Evolutionary conservation across 2,797 vertebrate genomes (phyloP).

Genomic region (Molossus alvarezi): DNA sequence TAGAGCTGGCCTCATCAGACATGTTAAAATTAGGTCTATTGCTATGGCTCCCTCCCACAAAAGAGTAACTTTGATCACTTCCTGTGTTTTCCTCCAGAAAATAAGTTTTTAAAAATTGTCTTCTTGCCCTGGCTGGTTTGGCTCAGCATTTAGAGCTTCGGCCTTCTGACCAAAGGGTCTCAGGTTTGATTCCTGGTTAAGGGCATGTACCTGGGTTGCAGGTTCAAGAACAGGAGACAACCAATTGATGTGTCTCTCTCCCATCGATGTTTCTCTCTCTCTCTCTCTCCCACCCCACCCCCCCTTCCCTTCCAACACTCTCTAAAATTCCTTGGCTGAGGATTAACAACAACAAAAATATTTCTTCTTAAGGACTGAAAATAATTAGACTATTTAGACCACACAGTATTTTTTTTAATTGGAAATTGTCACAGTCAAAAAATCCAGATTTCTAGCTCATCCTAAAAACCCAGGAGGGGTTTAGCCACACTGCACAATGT

Average conservation of each 20-base stretch:
- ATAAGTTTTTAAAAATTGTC: not conserved
- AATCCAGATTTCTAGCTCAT: conserved; percentile 6
- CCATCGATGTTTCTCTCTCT: too few relatives aligned
- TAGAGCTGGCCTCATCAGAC: not conserved
- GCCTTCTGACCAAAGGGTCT: too few relatives aligned
- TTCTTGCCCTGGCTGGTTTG: not conserved
- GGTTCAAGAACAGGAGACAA: too few relatives aligned
- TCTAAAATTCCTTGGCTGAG: too few relatives aligned
- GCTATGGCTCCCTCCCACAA: not conserved
- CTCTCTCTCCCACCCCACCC: too few relatives aligned
- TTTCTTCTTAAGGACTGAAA: conserved; percentile 46
- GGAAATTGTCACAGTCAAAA: not conserved
- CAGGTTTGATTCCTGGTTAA: too few relatives aligned
- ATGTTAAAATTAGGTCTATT: not conserved
- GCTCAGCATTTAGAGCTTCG: too few relatives aligned
- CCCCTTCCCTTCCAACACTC: too few relatives aligned
- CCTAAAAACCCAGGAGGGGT: not conserved
- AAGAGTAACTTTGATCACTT: conserved; percentile 6
- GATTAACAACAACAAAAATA: too few relatives aligned
- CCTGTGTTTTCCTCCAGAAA: not conserved
- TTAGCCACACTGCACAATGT: not conserved
- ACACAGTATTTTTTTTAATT: not conserved
- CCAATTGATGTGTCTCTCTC: too few relatives aligned
- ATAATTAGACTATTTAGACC: conserved; percentile 4
- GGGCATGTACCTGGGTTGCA: too few relatives aligned